Conservation (phyloP, 53 echinoderm and acorn worm species). For the Crossaster papposus region DNA sequence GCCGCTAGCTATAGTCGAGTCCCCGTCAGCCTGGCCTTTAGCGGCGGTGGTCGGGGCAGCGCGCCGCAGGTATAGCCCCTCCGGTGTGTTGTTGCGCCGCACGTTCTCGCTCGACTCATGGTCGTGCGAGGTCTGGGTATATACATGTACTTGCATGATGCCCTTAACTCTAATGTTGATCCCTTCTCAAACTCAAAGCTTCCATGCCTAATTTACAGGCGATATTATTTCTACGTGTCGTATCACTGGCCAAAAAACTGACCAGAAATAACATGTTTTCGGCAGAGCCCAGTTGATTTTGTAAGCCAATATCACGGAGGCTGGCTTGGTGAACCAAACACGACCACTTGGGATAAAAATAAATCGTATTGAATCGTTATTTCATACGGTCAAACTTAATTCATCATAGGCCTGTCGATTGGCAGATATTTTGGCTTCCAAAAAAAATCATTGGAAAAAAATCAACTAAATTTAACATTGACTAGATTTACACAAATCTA, state of each 20-base stretch:
- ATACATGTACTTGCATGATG: neutral
- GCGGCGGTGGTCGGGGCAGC: slow-evolving; percentile 61
- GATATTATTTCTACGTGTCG: slow-evolving; percentile 33
- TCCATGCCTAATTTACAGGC: slow-evolving; percentile 1
- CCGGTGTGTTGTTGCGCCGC: slow-evolving; percentile 58
- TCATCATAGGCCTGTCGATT: no score
- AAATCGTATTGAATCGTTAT: neutral
- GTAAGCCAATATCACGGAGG: slow-evolving; percentile 30
- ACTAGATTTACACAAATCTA: no score
- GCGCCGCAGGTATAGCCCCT: slow-evolving; percentile 51
- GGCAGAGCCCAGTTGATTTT: slow-evolving; percentile 33
- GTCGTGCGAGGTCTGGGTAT: neutral
- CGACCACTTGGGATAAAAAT: neutral
- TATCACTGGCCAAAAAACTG: slow-evolving; percentile 13
- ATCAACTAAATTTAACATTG: no score
- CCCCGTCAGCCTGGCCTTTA: slow-evolving; percentile 58
- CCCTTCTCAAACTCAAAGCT: neutral
- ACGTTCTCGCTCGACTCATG: slow-evolving; percentile 29
- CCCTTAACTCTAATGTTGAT: neutral
- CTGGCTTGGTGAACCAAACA: neutral
- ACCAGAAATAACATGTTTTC: slow-evolving; percentile 59
- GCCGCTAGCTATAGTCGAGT: neutral
- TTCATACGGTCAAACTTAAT: neutral
- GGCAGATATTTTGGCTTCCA: no score
- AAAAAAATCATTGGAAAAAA: no score